Base-by-base conservation (phyloP, 2,113 vertebrate genomes). In the Ivindomyrus marchei region DNA sequence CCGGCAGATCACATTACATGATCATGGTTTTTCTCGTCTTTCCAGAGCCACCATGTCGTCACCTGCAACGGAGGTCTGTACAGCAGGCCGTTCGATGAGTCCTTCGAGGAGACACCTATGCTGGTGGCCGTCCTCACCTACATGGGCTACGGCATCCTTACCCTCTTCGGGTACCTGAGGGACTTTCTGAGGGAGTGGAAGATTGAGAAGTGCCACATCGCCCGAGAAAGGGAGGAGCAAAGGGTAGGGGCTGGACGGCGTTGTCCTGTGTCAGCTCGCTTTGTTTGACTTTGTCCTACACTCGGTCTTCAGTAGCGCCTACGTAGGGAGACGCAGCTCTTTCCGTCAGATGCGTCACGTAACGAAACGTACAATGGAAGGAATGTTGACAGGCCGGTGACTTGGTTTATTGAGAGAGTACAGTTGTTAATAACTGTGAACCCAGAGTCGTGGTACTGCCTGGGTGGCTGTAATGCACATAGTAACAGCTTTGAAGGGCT, bases 111-210 rank as follows among this genome's bases (percentile, higher is more conserved):
- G 94, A 99, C 98, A 0, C 98, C 98, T 0, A 97, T 99, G 91
- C 94, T 99, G 92, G 98, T 99, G 91, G 98, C 98, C 2, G 98
- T 99, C 91, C 96, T 99, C 92, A 99, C 98, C 17, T 99, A 99
- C 0, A 97, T 99, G 94, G 98, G 98, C 21, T 99, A 99, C 0
- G 98, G 98, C 83, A 98, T 99, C 87, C 98, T 99, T 90, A 99
- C 98, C 74, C 94, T 99, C 91, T 99, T 99, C 52, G 98, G 98
- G 17, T 99, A 99, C 93, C 96, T 99, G 93, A 95, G 98, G 89
- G 98, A 99, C 94, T 99, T 99, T 94, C 94, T 99, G 90, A 96
- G 98, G 53, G 94, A 97, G 31, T 99, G 98, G 97, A 97, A 97
- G 95, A 97, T 99, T 66, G 98, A 99, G 93, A 98, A 98, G 90